These are phyloP conservation scores for Brachyalestes nurse DNA, from an alignment of 2,797 vertebrate species.

Conservation along the genomic window DNA sequence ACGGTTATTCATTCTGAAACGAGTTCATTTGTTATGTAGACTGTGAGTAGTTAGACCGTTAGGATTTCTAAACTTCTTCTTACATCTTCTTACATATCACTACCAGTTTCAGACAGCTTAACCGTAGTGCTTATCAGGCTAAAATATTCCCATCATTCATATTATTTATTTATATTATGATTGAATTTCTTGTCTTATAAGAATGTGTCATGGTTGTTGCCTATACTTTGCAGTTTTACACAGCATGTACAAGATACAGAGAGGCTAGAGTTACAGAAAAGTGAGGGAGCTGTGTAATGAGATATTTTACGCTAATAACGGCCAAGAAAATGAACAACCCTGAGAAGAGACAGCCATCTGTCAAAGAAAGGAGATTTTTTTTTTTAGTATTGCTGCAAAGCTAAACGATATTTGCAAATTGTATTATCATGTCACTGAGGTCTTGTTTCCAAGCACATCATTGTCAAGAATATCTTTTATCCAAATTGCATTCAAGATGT, in stretches of 20 bases:
- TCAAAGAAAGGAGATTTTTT: slow-evolving; percentile 7
- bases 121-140: slow-evolving; percentile 68
- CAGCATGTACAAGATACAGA: slow-evolving; percentile 8
- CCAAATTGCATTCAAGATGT: slow-evolving; percentile 63
- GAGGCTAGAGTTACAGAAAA: background rate
- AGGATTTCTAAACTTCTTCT: slow-evolving; percentile 63
- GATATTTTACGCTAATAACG: background rate
- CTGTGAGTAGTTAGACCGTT: slow-evolving; percentile 67
- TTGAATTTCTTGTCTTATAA: slow-evolving; percentile 50
- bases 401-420: background rate
- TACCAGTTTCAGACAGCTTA: slow-evolving; percentile 63
- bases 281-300: background rate
- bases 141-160: slow-evolving; percentile 62
- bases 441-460: slow-evolving; percentile 51
- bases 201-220: slow-evolving; percentile 45
- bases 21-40: slow-evolving; percentile 47
- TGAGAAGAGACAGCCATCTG: background rate
- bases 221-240: slow-evolving; percentile 34
- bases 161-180: slow-evolving; percentile 70
- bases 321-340: background rate
- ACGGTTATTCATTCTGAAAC: slow-evolving; percentile 38
- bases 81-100: slow-evolving; percentile 67
- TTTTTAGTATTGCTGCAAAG: slow-evolving; percentile 7
- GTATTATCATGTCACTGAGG: slow-evolving; percentile 9
- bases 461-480: slow-evolving; percentile 54